phyloP scores from a whole-genome alignment of 2,888 invertebrate species.

The Eurytoma californica region DNA sequence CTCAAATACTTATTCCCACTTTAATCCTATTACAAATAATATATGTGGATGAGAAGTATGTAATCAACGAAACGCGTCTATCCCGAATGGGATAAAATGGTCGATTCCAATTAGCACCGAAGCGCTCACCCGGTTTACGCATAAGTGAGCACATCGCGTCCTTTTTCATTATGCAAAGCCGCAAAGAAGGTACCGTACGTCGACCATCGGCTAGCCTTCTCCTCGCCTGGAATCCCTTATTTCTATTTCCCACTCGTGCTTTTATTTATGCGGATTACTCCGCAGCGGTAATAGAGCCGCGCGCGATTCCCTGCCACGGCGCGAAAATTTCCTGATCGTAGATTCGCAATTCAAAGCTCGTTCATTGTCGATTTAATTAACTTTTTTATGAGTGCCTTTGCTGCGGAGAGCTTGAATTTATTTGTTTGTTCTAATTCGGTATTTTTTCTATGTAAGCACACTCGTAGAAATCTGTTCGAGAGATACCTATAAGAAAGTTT shows the following conservation, averaged over 20 bases:
- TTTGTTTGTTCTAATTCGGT: neutral
- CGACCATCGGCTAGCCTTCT: neutral
- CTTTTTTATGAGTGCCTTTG: too few species aligned
- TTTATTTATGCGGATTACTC: slow-evolving; percentile 50
- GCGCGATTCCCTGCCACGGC: slow-evolving; percentile 17
- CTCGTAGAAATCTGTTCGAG: neutral
- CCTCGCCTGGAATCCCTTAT: neutral
- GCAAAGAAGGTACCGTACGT: slow-evolving; percentile 33
- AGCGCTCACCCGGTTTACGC: slow-evolving; percentile 30
- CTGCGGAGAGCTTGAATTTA: too few species aligned
- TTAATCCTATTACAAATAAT: too few species aligned
- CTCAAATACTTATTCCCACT: too few species aligned
- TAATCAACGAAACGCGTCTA: too few species aligned
- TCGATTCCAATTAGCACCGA: slow-evolving; percentile 23
- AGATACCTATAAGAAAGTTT: too few species aligned
- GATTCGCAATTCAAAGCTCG: too few species aligned
- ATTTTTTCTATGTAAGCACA: neutral
- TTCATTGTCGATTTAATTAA: too few species aligned
- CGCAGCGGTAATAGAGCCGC: slow-evolving; percentile 21
- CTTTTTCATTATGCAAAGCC: slow-evolving; percentile 45
- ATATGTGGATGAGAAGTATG: too few species aligned
- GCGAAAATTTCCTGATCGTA: neutral
- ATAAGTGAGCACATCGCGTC: slow-evolving; percentile 1
- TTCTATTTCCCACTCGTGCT: neutral
- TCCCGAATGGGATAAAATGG: slow-evolving; percentile 18